Evolutionary conservation across 2,113 vertebrate genomes (phyloP), one percentile per base, ranked within the genome.

Genomic region (Hippocampus barbouri): DNA sequence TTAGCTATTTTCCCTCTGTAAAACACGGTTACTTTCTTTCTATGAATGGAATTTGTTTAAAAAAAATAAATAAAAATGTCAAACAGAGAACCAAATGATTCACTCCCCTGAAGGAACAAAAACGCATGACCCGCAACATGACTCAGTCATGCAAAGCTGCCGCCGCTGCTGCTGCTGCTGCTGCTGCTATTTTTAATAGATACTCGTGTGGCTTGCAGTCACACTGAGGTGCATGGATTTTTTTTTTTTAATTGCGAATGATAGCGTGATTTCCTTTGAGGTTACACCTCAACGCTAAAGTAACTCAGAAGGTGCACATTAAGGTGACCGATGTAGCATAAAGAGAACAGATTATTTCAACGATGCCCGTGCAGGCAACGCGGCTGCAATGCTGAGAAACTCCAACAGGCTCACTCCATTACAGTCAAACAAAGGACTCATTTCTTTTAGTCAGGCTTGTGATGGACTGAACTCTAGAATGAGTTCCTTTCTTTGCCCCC

Each of bases 261-360:
- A 16, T 49, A 25, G n/a, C 10, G 0, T 25, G 7, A 47, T 66
- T 64, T 25, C 64, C 64, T 27, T 3, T 16, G 41, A 25, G n/a
- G 59, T 60, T 60, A 60, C 59, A 30, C 27, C 59, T 30, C 25
- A 78, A 68, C 7, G 47, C 47, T 23, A 60, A 25, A 67, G 74
- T 45, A 68, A 78, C 68, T 70, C 65, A 69, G 54, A 79, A 60
- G 71, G 75, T 54, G 77, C 67, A 68, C 83, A 78, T 66, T 78
- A 47, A 75, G 68, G 72, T 78, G 74, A 70, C 76, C 71, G 67
- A 57, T 79, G 57, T 54, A n/a, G 38, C 70, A 68, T 79, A 75
- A 74, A 78, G 68, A 66, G 61, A 65, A 66, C 62, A 62, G 43
- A 47, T 66, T 16, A 47, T 47, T 67, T 64, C 72, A 68, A 70